Base-by-base conservation (phyloP, 2,888 invertebrate species). In the Rhamnusium bicolor region DNA sequence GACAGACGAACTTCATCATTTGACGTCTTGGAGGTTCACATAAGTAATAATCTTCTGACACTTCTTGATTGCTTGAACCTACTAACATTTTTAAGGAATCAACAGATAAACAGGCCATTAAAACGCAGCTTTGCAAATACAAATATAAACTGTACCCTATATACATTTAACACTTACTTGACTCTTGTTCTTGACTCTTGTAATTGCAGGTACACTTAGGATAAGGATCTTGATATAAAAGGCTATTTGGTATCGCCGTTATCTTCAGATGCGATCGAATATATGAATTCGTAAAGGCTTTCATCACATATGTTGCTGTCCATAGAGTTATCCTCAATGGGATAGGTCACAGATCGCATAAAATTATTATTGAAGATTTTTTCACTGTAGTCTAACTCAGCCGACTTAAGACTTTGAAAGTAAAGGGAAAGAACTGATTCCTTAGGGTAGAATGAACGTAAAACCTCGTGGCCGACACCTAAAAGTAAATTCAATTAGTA, bases 211-310 rank as follows among this genome's bases (percentile, higher is more conserved):
- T 79, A 72, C 87, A 87, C 4, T 81, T 78, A 0, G 80, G 80
- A 74, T 87, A 86, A 6, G 86, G 86, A 75, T 85, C 83, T 68
- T 78, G 60, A 69, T 85, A 87, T 58, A 87, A 77, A 24, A 82
- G 60, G 74, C 85, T 86, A 8, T 82, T 60, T 1, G 82, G 80
- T 24, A 81, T 40, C 16, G 66, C 58, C 58, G 8, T 65, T 40
- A 58, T 71, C 67, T 24, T 61, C 66, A 29, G 18, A 46, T n/a
- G 73, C 21, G 18, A 72, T 74, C 8, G 73, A 61, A 16, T 49
- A 62, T 7, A 60, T 8, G 49, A 77, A 82, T 2, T 79, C 71
- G 0, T 32, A 27, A 16, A 80, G 72, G 16, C 76, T 76, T 10
- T 56, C 69, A 62, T 82, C 81, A 5, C 67, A 63, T 12, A 83